Conservation (phyloP, 2,113 vertebrate species). For the Lanius collurio region DNA sequence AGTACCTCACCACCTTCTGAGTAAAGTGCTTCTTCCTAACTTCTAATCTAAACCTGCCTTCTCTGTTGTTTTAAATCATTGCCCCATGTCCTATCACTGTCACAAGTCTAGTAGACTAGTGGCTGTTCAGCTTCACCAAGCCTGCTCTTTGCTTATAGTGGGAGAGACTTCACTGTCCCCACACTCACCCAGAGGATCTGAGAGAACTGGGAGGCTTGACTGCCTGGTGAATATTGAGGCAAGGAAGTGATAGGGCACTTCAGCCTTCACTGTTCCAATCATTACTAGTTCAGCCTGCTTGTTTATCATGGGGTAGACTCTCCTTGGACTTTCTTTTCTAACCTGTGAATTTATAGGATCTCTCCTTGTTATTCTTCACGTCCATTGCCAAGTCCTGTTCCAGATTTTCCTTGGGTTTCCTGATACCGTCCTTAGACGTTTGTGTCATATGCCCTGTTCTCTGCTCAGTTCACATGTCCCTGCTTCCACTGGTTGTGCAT, state of each 20-base stretch:
- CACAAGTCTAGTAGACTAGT: rapidly evolving
- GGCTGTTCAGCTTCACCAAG: background rate
- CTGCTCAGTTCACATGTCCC: background rate
- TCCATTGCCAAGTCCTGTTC: background rate
- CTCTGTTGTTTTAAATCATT: background rate
- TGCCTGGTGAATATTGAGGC: background rate
- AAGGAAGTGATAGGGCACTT: background rate
- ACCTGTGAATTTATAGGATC: background rate
- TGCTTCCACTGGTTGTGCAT: background rate
- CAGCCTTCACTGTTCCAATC: background rate
- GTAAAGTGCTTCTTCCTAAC: background rate
- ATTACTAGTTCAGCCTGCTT: background rate
- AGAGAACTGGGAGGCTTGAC: background rate
- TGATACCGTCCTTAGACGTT: background rate
- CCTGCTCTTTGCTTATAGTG: background rate
- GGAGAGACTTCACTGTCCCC: background rate
- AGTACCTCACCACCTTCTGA: background rate
- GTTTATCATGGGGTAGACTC: background rate
- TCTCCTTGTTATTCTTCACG: rapidly evolving
- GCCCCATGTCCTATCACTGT: background rate
- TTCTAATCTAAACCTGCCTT: background rate
- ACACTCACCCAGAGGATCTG: rapidly evolving
- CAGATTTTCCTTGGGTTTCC: background rate
- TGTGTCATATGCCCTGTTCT: background rate
- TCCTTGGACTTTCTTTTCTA: background rate